These are phyloP conservation scores for Gymnocypris eckloni DNA, from an alignment of 2,797 vertebrate genomes.

Conservation along the genomic window DNA sequence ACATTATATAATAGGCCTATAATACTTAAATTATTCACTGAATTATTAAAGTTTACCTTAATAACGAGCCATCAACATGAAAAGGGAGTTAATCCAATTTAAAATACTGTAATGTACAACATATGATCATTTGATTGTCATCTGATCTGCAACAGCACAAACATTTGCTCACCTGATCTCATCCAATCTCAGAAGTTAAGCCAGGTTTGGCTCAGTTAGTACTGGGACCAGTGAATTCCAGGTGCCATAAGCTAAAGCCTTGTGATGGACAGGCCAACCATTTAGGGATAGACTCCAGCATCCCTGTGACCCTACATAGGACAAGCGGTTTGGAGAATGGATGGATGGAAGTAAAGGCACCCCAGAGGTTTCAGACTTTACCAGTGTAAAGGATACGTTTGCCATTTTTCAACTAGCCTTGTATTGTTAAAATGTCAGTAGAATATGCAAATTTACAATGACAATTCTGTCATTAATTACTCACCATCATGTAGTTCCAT, in stretches of 20 bases:
- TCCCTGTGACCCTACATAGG: not conserved
- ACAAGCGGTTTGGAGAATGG: not conserved
- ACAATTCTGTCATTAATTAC: not conserved
- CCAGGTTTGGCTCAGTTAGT: not conserved
- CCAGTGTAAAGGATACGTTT: not conserved
- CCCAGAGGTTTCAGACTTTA: not conserved
- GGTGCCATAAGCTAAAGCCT: not conserved
- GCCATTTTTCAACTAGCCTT: not conserved
- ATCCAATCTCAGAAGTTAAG: not conserved
- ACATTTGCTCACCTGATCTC: not conserved
- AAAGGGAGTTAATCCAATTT: not conserved
- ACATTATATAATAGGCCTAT: not conserved
- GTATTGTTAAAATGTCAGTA: not conserved
- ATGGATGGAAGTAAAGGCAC: not conserved
- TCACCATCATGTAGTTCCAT: no score
- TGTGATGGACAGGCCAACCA: not conserved
- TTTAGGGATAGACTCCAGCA: not conserved
- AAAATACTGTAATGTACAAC: not conserved
- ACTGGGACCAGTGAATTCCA: not conserved
- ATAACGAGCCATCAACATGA: no score
- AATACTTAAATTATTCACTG: not conserved
- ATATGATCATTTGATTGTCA: not conserved
- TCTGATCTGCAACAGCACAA: not conserved
- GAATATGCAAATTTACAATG: not conserved
- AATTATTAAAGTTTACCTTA: not conserved